Percentiles rank a stretch among this genome's conserved stretches.
Conservation (phyloP, 2,113 vertebrate genomes). For the Psophia crepitans region DNA sequence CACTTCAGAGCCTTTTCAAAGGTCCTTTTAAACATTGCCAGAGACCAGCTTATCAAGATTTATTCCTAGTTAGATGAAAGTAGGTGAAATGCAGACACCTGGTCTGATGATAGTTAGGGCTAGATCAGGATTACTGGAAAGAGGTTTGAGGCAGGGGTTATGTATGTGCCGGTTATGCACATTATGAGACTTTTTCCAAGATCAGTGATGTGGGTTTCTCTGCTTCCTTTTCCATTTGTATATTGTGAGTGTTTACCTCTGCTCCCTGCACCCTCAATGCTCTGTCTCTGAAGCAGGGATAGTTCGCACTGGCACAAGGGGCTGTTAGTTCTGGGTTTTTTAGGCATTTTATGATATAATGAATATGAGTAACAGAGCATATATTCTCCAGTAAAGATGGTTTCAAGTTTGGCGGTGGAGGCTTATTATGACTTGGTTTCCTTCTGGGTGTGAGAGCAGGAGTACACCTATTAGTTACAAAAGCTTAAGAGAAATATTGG, state of each 20-base stretch:
- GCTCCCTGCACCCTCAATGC: neutral
- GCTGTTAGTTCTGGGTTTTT: neutral
- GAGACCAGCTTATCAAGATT: neutral
- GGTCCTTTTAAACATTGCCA: neutral
- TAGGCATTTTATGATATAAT: neutral
- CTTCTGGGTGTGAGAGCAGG: neutral
- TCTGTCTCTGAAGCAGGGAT: neutral
- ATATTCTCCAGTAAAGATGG: neutral
- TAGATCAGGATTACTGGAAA: neutral
- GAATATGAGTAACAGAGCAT: too few species aligned
- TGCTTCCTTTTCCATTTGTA: neutral
- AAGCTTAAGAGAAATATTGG: neutral
- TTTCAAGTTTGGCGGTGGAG: neutral
- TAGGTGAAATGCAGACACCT: neutral
- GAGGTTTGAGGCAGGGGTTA: neutral
- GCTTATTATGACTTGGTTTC: neutral
- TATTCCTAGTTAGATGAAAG: neutral
- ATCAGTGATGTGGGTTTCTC: neutral
- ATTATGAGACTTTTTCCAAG: neutral
- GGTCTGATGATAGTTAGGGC: neutral
- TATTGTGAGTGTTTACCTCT: neutral
- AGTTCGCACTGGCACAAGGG: neutral
- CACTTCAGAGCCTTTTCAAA: neutral
- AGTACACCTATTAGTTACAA: neutral
- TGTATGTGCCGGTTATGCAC: neutral